Base-by-base conservation (phyloP, 2,797 vertebrate genomes). In the Gobionotothen gibberifrons region DNA sequence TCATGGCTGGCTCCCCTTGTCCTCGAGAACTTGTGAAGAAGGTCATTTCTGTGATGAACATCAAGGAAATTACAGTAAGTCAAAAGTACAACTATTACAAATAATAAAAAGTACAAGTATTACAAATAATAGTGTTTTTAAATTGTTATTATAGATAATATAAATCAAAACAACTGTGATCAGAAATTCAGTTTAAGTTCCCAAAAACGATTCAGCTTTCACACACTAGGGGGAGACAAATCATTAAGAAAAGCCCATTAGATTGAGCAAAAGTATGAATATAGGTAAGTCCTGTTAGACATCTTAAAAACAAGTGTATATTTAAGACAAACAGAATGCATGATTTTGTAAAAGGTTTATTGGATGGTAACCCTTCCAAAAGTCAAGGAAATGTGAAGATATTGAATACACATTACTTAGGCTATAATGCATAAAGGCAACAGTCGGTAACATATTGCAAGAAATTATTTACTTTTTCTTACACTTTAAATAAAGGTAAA, bases 1-100 rank as follows among this genome's bases (percentile, higher is more conserved):
- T 96, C 66, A 83, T 96, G 51, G 97, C 85, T 1, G 98, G 98
- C 15, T 95, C 98, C 8, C 84, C 95, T 3, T 96, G 92, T 82
- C 96, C 97, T 26, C 85, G 95, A 4, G 96, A 97, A 47, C 48
- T 98, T 36, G 42, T 96, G 52, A 95, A 42, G 85, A 85, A 87
- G 44, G 12, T 96, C 56, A 76, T 93, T 0, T 81, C 75, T 17
- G 69, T 86, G 59, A 93, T 97, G 94, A 92, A 91, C 42, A 62
- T 96, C 85, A 88, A 85, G 1, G 90, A 93, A 22, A 4, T 96
- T 0, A 77, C 93, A 62, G 98, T 99, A 86, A 97, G 98, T 95
- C 3, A 0, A 22, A 17, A 26, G 36, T 48, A 9, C n/a, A 40
- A 47, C 32, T 53, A 16, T 9, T 12, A 9, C 22, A 26, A 26